Evolutionary conservation across 2,113 vertebrate genomes (phyloP).

Genomic region (Ancistrus triradiatus): DNA sequence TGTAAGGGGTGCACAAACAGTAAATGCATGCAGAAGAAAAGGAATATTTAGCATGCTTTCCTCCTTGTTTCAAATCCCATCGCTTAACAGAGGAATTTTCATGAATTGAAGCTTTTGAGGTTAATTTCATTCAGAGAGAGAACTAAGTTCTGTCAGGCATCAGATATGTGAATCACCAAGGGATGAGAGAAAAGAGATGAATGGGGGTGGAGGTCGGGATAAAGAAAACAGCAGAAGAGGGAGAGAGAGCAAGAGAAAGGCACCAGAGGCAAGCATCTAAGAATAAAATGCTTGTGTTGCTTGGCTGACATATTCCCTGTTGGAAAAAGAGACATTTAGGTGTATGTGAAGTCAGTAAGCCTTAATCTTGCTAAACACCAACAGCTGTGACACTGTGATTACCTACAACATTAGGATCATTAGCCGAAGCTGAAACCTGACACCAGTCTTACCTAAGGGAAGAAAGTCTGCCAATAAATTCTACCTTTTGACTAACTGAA

Average conservation of each 20-base stretch:
- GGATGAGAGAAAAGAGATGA: constrained; percentile 1
- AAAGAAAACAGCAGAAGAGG: not conserved
- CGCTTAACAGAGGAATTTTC: not conserved
- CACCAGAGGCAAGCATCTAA: constrained; percentile 42
- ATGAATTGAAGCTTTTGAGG: not conserved
- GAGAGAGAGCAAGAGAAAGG: constrained; percentile 18
- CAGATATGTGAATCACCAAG: constrained; percentile 20
- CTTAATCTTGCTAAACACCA: constrained; percentile 35
- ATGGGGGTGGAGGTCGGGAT: not conserved
- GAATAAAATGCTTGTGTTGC: constrained; percentile 35
- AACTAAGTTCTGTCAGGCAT: constrained; percentile 20
- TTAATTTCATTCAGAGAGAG: constrained; percentile 14
- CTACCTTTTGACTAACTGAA: no score
- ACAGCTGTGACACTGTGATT: constrained; percentile 10
- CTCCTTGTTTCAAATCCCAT: not conserved
- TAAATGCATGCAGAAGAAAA: not conserved
- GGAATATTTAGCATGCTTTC: not conserved
- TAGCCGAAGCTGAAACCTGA: constrained; percentile 1
- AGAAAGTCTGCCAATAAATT: not conserved
- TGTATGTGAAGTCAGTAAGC: constrained; percentile 33
- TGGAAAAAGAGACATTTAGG: constrained; percentile 37
- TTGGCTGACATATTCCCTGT: constrained; percentile 34
- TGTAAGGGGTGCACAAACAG: not conserved
- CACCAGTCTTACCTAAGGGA: not conserved
- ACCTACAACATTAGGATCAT: constrained; percentile 5